A percentile compares a stretch with the other conserved stretches of the same genome.
These are phyloP conservation scores for Trachemys scripta DNA, from an alignment of 2,113 vertebrate genomes.

Conservation along the genomic window DNA sequence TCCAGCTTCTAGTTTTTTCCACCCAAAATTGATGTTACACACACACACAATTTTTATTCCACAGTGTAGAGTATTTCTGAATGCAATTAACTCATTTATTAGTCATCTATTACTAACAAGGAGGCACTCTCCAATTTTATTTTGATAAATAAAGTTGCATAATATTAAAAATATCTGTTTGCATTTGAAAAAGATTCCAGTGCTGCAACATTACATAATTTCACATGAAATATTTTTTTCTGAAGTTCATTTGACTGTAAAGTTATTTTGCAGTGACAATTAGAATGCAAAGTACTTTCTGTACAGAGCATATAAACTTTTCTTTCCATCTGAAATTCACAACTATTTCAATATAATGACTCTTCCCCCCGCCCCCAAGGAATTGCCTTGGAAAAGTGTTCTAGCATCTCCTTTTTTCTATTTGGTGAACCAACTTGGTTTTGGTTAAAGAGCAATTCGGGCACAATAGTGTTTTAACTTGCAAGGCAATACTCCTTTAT, in stretches of 20 bases:
- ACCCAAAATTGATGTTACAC: not conserved
- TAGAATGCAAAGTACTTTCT: constrained; percentile 68
- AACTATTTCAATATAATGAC: constrained; percentile 51
- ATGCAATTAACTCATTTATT: constrained; percentile 41
- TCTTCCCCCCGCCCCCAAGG: not conserved
- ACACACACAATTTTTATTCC: too few relatives aligned
- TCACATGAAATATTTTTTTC: constrained; percentile 61
- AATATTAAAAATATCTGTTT: constrained; percentile 37
- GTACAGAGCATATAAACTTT: constrained; percentile 42
- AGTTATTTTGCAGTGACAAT: constrained; percentile 67
- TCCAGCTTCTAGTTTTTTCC: constrained; percentile 20
- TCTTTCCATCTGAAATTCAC: constrained; percentile 63
- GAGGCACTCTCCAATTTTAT: not conserved
- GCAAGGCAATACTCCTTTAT: constrained; percentile 94
- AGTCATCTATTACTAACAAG: constrained; percentile 34
- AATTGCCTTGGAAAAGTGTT: constrained; percentile 24
- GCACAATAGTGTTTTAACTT: constrained; percentile 96
- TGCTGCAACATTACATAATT: constrained; percentile 70
- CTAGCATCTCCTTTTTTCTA: constrained; percentile 39
- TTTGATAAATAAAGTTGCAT: constrained; percentile 26
- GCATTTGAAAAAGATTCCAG: constrained; percentile 52
- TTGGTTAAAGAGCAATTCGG: constrained; percentile 87
- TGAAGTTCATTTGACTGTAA: constrained; percentile 66
- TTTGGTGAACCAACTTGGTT: constrained; percentile 47
- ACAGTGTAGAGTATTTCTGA: constrained; percentile 14